Base-by-base conservation (phyloP, 2,113 vertebrate species). In the Crotalus viridis region DNA sequence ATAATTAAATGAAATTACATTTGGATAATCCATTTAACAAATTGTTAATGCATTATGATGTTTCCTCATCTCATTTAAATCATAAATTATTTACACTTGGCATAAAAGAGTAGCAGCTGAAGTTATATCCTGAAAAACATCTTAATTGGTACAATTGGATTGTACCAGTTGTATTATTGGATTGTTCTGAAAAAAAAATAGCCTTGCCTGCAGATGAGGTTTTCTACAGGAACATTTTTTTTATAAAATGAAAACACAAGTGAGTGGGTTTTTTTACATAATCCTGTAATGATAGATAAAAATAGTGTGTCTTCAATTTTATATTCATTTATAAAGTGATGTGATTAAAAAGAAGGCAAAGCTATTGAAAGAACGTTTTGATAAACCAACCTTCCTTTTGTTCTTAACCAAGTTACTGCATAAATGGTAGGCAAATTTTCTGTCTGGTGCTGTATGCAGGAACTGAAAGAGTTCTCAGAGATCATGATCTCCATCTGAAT, bases 1-100 rank as follows among this genome's bases (percentile, higher is more conserved):
- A 69, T 39, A 51, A 61, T 48, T 93, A 61, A 92, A 51, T 57
- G 46, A 9, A 88, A 88, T 88, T 89, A 64, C 95, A 55, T 9
- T 88, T 55, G 52, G 15, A 55, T 19, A 55, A 88, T 54, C 2
- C n/a, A 17, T 81, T 81, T 43, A 21, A 81, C 17, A 21, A 19
- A 81, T 51, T 1, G 48, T 51, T 51, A 51, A 81, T 3, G 33
- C 19, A 43, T 81, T 81, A 19, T 39, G 69, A 81, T 81, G 33
- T 81, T 81, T 81, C 17, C 74, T 81, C 7, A 81, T 3, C 3
- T 43, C 7, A 81, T 43, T 81, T 43, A 43, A 74, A 81, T 43
- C n/a, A 39, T 19, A 81, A 17, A 81, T 39, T 81, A 81, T 81
- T 81, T 43, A 81, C 7, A 81, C 7, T 81, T 81, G 33, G 74